Evolutionary conservation across 2,888 invertebrate genomes (phyloP).

Genomic region (Torymus texanus): DNA sequence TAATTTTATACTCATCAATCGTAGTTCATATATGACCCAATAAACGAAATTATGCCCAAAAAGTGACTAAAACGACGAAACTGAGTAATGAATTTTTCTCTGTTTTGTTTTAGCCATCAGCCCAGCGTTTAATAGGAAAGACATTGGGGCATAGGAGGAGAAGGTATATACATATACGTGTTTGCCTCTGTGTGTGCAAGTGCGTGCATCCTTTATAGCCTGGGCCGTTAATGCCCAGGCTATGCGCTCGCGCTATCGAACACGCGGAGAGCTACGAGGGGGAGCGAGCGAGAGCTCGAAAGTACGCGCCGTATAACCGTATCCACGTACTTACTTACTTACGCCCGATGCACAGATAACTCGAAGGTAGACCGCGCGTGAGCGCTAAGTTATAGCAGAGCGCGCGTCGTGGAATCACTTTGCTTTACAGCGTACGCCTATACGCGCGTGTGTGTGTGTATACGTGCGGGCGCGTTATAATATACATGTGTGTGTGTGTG

Average conservation of each 20-base stretch:
- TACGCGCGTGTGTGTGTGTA: conserved; percentile 19
- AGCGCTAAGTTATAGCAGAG: conserved; percentile 56
- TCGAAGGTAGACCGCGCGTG: conserved; percentile 59
- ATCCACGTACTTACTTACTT: conserved; percentile 64
- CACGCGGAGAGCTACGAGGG: background rate
- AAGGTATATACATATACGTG: background rate
- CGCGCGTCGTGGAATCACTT: conserved; percentile 62
- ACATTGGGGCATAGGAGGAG: conserved; percentile 18
- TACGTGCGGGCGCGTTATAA: conserved; percentile 39
- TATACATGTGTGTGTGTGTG: conserved; percentile 18
- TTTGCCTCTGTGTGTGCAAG: background rate
- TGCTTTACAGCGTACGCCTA: conserved; percentile 62
- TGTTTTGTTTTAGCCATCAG: background rate
- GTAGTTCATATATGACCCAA: too few relatives aligned
- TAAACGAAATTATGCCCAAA: too few relatives aligned
- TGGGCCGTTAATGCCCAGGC: conserved; percentile 44
- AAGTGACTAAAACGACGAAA: background rate
- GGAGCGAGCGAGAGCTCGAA: conserved; percentile 11
- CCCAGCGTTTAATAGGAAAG: conserved; percentile 17
- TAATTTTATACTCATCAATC: too few relatives aligned
- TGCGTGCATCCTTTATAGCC: conserved; percentile 46
- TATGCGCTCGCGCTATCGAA: conserved; percentile 30
- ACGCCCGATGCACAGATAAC: conserved; percentile 69
- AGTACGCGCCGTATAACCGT: conserved; percentile 42
- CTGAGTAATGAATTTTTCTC: conserved; percentile 30